These are phyloP conservation scores for Hystrix cristata DNA, from an alignment of 2,113 vertebrate species.

Conservation along the genomic window DNA sequence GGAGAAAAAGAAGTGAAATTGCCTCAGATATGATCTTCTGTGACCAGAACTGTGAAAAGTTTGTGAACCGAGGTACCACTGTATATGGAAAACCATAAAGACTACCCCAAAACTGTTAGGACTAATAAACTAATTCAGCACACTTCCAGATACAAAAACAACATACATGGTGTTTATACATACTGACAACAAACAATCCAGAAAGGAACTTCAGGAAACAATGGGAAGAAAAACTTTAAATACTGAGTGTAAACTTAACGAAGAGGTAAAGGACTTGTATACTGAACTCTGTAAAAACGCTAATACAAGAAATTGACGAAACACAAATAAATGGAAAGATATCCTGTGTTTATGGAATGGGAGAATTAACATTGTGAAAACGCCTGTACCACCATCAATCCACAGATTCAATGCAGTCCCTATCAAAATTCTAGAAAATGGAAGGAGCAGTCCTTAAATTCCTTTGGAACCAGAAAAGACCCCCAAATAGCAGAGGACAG, in stretches of 20 bases:
- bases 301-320: neutral
- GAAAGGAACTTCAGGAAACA: slow-evolving; percentile 4
- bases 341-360: neutral
- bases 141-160: neutral
- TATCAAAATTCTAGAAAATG: neutral
- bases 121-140: neutral
- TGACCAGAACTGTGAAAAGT: neutral
- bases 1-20: neutral
- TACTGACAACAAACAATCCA: neutral
- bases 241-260: neutral
- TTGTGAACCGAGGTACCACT: neutral
- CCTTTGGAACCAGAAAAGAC: neutral
- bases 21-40: neutral
- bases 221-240: neutral
- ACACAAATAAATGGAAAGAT: neutral
- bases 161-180: neutral
- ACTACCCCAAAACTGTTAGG: neutral
- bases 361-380: neutral
- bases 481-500: neutral
- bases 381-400: neutral
- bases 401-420: neutral
- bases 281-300: neutral
- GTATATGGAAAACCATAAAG: neutral
- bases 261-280: neutral
- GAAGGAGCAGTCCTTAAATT: neutral